Conservation (phyloP, 1,140 invertebrate species). For the Meloidogyne exigua region DNA sequence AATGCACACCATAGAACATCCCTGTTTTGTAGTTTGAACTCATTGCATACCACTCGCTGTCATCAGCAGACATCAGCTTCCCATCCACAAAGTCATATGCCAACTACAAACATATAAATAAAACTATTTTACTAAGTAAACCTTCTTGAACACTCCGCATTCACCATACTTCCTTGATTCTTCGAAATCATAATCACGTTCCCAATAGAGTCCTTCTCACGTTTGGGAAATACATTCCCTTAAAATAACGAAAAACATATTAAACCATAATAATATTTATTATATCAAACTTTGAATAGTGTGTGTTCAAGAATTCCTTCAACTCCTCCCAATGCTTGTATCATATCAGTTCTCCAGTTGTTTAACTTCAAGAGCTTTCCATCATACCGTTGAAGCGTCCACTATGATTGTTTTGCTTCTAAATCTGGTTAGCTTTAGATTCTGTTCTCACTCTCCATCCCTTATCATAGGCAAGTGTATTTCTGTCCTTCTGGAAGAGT, state of each 20-base stretch:
- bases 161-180: conserved; percentile 99
- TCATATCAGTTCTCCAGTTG: conserved; percentile 98
- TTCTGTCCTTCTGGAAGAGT: conserved; percentile 98
- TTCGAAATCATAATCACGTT: conserved; percentile 98
- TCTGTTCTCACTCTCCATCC: conserved; percentile 98
- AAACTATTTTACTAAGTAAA: too few species aligned
- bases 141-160: conserved; percentile 97
- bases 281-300: conserved; percentile 78
- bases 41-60: too few species aligned
- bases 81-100: too few species aligned
- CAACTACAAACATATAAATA: too few species aligned
- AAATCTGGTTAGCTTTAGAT: conserved; percentile 95
- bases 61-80: too few species aligned
- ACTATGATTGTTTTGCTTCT: conserved; percentile 99
- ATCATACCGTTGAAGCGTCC: conserved; percentile 83
- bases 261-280: neutral
- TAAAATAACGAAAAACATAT: conserved; percentile 32
- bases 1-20: too few species aligned
- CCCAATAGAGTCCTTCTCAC: conserved; percentile 99
- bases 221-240: conserved; percentile 96
- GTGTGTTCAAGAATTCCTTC: conserved; percentile 99
- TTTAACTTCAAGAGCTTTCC: conserved; percentile 97
- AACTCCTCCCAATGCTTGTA: conserved; percentile 97
- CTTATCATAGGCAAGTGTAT: conserved; percentile 97
- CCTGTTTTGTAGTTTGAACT: too few species aligned